Evolutionary conservation across 1,140 invertebrate species (phyloP).

Genomic region (Aphelenchoides fujianensis): DNA sequence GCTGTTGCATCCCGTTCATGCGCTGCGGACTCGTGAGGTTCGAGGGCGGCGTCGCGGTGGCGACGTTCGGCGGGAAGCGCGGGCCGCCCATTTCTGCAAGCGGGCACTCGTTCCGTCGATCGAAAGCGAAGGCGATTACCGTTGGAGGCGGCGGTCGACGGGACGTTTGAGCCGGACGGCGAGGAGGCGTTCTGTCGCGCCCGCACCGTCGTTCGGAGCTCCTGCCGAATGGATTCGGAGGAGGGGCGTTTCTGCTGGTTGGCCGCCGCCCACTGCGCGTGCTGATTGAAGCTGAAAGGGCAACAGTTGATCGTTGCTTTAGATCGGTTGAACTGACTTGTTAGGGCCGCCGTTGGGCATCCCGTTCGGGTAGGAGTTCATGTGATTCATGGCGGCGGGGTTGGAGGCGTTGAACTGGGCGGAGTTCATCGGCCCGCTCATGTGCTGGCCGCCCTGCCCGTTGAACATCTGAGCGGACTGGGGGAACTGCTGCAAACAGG

Average conservation of each 20-base stretch:
- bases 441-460: background rate
- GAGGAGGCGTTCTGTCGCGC: slow-evolving; percentile 1
- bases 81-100: background rate
- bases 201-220: slow-evolving; percentile 3
- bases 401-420: background rate
- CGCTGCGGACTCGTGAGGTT: background rate
- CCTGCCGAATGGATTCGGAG: slow-evolving; percentile 4
- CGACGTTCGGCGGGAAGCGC: background rate
- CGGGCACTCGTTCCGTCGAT: background rate
- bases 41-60: background rate
- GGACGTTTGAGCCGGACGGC: background rate
- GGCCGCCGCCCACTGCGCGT: background rate
- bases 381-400: background rate
- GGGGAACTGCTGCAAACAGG: slow-evolving; percentile 6
- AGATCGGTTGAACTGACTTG: no score
- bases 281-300: background rate
- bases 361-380: background rate
- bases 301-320: no score
- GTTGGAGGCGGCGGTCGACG: background rate
- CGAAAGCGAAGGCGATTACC: no score
- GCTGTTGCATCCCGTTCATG: background rate
- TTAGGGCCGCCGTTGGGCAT: background rate
- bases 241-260: background rate
- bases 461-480: slow-evolving; percentile 8
- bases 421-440: background rate